Evolutionary conservation across 2,113 vertebrate species (phyloP).

Genomic region (Laticauda colubrina): DNA sequence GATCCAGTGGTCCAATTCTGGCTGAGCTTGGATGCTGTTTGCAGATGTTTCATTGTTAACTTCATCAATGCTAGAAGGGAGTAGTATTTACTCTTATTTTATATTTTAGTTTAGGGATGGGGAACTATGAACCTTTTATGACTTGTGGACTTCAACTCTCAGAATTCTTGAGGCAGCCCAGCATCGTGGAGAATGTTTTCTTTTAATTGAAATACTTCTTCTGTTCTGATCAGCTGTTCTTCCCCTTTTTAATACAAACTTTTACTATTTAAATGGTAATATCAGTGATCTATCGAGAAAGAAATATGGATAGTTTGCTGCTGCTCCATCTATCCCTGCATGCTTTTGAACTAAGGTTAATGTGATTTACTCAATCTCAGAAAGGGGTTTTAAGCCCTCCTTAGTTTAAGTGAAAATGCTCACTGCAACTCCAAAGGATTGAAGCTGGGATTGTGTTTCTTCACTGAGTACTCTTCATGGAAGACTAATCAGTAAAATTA

Average conservation of each 20-base stretch:
- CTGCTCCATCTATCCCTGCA: background rate
- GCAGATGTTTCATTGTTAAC: no score
- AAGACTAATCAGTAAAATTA: background rate
- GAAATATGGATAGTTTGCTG: background rate
- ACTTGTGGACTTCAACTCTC: no score
- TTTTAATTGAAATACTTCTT: background rate
- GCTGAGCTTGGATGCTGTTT: no score
- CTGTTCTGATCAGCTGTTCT: conserved; percentile 24
- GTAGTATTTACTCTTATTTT: no score
- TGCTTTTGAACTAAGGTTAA: conserved; percentile 1
- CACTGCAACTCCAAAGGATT: background rate
- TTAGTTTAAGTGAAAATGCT: background rate
- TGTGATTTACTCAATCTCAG: background rate
- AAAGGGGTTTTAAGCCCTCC: no score
- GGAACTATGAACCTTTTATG: no score
- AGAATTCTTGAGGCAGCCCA: background rate
- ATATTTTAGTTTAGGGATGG: no score
- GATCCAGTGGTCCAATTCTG: no score
- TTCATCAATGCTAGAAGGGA: no score
- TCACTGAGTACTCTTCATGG: background rate
- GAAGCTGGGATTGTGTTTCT: background rate
- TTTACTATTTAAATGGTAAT: background rate
- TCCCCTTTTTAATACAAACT: background rate
- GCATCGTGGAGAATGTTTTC: background rate
- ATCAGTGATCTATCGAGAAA: background rate